A percentile compares a stretch with the other conserved stretches of the same genome.
Evolutionary conservation across 2,888 invertebrate genomes (phyloP).

Genomic region (Druceiella hillmani): DNA sequence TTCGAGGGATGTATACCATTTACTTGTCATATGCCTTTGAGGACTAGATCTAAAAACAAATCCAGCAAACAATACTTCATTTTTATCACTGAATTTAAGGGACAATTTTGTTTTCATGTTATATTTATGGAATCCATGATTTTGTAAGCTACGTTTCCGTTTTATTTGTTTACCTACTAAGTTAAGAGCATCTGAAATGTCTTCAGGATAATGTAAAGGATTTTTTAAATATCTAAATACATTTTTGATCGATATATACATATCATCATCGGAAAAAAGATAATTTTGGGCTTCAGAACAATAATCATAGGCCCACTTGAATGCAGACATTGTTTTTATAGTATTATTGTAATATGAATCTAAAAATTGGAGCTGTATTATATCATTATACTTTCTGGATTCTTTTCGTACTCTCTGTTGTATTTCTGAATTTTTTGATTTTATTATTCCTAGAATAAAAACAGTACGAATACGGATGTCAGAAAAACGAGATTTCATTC

Average conservation of each 20-base stretch:
- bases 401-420: conserved; percentile 61
- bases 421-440: conserved; percentile 36
- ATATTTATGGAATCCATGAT: no score
- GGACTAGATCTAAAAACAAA: conserved; percentile 74
- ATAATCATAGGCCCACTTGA: conserved; percentile 74
- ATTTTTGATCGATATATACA: conserved; percentile 85
- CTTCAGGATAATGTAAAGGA: conserved; percentile 61
- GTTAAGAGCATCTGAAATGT: no score
- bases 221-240: conserved; percentile 67
- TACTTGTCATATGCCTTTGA: conserved; percentile 70
- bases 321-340: conserved; percentile 85
- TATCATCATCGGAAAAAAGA: conserved; percentile 89
- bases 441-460: conserved; percentile 65
- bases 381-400: conserved; percentile 63
- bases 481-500: conserved; percentile 69
- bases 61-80: conserved; percentile 64
- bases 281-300: conserved; percentile 74
- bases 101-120: no score
- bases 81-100: no score
- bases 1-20: conserved; percentile 78
- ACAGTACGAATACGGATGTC: conserved; percentile 71
- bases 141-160: no score
- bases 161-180: no score
- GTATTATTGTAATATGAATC: conserved; percentile 90
- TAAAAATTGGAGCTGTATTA: conserved; percentile 74